Conservation (phyloP, 2,797 vertebrate genomes). For the Pseudomugil gertrudae region DNA sequence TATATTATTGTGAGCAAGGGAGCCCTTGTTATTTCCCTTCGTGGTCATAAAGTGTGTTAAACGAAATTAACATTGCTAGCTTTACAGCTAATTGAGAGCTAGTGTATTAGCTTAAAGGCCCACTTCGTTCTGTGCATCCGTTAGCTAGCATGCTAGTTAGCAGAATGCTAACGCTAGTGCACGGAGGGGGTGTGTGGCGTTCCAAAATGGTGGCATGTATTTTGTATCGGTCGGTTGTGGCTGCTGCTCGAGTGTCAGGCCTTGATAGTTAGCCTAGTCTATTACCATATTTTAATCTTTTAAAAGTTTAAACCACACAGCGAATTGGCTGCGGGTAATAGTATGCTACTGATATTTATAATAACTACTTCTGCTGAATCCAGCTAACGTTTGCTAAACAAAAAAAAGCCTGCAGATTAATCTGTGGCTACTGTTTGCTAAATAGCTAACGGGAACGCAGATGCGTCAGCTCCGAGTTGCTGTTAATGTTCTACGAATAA, state of each 20-base stretch:
- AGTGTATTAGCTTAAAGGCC: conserved; percentile 47
- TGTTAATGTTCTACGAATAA: conserved; percentile 22
- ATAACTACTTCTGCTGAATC: conserved; percentile 4
- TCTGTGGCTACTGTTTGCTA: conserved; percentile 58
- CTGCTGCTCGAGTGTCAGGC: conserved; percentile 42
- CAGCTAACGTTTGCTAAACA: conserved; percentile 50
- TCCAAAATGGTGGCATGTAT: conserved; percentile 86
- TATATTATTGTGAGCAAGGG: too few relatives aligned
- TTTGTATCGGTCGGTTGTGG: conserved; percentile 69
- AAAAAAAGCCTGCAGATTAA: conserved; percentile 49
- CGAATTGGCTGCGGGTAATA: fast-evolving
- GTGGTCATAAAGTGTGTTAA: not conserved
- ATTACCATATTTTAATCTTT: not conserved
- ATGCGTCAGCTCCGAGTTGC: conserved; percentile 67
- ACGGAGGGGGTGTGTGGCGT: conserved; percentile 81
- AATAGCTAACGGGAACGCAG: conserved; percentile 59
- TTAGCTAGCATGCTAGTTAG: conserved; percentile 71
- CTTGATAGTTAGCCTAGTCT: conserved; percentile 20
- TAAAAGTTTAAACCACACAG: not conserved
- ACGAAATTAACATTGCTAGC: conserved; percentile 12
- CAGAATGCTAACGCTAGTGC: conserved; percentile 45
- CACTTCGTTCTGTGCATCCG: conserved; percentile 29
- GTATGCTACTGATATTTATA: not conserved
- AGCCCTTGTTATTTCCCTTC: fast-evolving
- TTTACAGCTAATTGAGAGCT: conserved; percentile 32